Conservation (phyloP, 2,797 vertebrate species). For the Rhyacichthys aspro region DNA sequence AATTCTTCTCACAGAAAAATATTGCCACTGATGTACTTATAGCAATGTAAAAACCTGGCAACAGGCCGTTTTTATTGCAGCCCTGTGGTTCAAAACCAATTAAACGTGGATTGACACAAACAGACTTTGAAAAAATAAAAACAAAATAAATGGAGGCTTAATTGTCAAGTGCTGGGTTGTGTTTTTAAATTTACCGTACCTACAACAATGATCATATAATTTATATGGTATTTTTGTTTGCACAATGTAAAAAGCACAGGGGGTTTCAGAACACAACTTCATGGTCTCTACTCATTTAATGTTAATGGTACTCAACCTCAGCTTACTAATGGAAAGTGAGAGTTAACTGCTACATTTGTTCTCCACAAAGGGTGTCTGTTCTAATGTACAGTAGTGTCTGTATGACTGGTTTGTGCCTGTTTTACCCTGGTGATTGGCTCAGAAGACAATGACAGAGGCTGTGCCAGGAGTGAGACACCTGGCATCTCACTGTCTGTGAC, state of each 20-base stretch:
- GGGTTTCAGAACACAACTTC: no score
- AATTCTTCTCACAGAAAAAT: no score
- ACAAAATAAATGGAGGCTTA: not conserved
- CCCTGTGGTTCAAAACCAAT: constrained; percentile 8
- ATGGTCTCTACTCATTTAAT: not conserved
- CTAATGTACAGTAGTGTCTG: no score
- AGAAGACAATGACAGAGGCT: constrained; percentile 17
- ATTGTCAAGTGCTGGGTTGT: no score
- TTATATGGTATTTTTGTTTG: no score
- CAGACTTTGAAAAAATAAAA: not conserved
- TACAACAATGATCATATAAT: no score
- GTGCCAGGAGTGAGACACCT: constrained; percentile 26
- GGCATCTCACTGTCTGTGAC: constrained; percentile 21
- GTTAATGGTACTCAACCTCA: not conserved
- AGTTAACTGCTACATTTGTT: not conserved
- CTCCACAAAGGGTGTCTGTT: not conserved
- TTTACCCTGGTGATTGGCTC: constrained; percentile 10
- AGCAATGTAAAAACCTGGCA: not conserved
- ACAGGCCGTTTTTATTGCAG: not conserved
- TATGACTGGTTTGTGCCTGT: constrained; percentile 11
- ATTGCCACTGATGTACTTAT: not conserved
- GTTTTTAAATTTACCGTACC: not conserved
- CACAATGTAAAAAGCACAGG: no score
- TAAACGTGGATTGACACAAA: not conserved
- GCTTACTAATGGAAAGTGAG: not conserved